phyloP scores from a whole-genome alignment of 2,888 invertebrate species.

The Serripes groenlandicus region DNA sequence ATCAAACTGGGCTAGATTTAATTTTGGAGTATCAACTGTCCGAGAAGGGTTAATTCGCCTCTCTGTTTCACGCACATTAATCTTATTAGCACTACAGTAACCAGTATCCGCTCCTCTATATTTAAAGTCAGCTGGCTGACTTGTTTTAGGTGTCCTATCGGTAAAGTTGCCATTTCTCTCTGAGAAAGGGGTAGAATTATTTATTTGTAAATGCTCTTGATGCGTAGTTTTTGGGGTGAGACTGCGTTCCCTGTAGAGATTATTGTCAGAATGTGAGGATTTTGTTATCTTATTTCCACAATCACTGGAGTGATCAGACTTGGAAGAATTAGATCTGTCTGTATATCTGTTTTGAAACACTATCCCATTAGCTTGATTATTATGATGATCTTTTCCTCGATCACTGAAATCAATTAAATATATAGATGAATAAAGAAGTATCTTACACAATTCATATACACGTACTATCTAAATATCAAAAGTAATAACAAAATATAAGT shows the following conservation, averaged over 20 bases:
- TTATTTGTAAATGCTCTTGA: slow-evolving; percentile 13
- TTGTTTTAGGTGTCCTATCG: slow-evolving; percentile 53
- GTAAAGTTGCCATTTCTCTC: slow-evolving; percentile 45
- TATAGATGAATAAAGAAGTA: background rate
- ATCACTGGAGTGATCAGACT: background rate
- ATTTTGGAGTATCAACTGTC: slow-evolving; percentile 53
- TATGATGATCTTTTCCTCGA: background rate
- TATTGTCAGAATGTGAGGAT: slow-evolving; percentile 20
- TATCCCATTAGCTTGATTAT: background rate
- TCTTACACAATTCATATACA: background rate
- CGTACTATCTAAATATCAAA: too few species aligned
- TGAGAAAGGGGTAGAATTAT: slow-evolving; percentile 36
- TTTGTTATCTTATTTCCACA: slow-evolving; percentile 34
- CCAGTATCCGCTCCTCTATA: slow-evolving; percentile 58
- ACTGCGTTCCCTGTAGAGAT: slow-evolving; percentile 20
- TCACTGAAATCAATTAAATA: background rate
- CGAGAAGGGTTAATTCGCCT: slow-evolving; percentile 35
- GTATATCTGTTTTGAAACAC: slow-evolving; percentile 12
- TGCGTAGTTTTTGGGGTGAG: slow-evolving; percentile 38
- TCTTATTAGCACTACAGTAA: slow-evolving; percentile 61
- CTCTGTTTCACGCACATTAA: slow-evolving; percentile 47
- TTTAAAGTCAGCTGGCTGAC: slow-evolving; percentile 37
- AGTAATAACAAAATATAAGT: too few species aligned
- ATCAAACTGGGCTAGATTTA: slow-evolving; percentile 71
- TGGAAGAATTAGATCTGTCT: slow-evolving; percentile 19